Evolutionary conservation across 2,797 vertebrate genomes (phyloP).

Genomic region (Danio jaintianensis): DNA sequence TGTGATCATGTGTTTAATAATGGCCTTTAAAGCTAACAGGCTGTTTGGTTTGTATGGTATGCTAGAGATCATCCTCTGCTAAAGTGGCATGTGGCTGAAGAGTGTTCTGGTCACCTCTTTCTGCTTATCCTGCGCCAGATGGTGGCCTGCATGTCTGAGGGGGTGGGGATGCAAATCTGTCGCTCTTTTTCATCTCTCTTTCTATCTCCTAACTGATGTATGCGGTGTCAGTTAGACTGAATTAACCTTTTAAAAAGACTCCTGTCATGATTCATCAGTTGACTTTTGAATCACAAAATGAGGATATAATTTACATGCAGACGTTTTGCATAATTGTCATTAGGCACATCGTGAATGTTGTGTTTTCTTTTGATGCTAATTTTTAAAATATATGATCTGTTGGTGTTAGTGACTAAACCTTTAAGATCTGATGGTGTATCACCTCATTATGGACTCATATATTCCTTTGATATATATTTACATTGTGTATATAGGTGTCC

Average conservation of each 20-base stretch:
- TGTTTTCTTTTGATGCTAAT: background rate
- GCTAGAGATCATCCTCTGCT: slow-evolving; percentile 62
- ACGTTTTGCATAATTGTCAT: background rate
- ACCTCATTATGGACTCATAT: background rate
- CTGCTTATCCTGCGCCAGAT: slow-evolving; percentile 80
- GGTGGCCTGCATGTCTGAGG: slow-evolving; percentile 76
- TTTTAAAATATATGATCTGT: background rate
- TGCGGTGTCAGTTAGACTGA: slow-evolving; percentile 21
- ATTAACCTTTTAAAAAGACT: slow-evolving; percentile 17
- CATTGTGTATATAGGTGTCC: background rate
- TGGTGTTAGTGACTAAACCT: slow-evolving; percentile 7
- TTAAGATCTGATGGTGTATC: slow-evolving; percentile 22
- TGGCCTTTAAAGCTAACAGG: slow-evolving; percentile 22
- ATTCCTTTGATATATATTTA: slow-evolving; percentile 15
- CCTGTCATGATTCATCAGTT: background rate
- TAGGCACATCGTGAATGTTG: background rate
- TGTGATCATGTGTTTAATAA: slow-evolving; percentile 2
- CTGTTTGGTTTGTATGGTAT: slow-evolving; percentile 41
- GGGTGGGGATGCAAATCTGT: slow-evolving; percentile 73
- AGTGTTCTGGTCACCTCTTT: slow-evolving; percentile 69
- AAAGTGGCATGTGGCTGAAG: slow-evolving; percentile 54
- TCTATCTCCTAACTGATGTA: slow-evolving; percentile 27
- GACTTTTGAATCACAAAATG: slow-evolving; percentile 13
- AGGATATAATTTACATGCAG: background rate
- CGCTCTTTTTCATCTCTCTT: slow-evolving; percentile 44